Evolutionary conservation across 1,140 invertebrate species (phyloP), one percentile per base, ranked within the genome.

Genomic region (Cataglyphis hispanica): DNA sequence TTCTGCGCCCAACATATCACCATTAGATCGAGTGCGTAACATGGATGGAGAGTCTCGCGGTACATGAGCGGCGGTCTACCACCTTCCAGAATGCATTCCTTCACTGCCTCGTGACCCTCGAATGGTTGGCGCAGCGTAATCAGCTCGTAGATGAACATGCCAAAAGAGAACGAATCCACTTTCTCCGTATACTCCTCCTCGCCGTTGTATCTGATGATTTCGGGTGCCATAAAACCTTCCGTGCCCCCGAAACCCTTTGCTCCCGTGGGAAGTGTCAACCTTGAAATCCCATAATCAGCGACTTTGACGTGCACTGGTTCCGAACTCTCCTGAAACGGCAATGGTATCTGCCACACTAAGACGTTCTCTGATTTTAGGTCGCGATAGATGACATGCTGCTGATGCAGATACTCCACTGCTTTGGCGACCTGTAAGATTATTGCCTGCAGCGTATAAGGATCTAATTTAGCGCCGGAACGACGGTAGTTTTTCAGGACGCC

Each of bases 351-450:
- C 99, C 99, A 99, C 8, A 99, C 98, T 1, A 99, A 94, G 64
- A 99, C 98, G 95, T 99, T 99, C 93, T 99, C 99, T 0, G 98
- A 98, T 95, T 99, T 99, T 0, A 99, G 95, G 95, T 99, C 99
- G 25, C 98, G 95, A 93, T 99, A 99, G 78, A 99, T 99, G 5
- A 99, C 99, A 84, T 98, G 97, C 80, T 98, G 97, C 31, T 98
- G 97, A 95, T 99, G 99, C 4, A 99, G 95, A 95, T 99, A 99
- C 93, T 99, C 98, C 22, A 99, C 96, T 1, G 99, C 99, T 92
- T 98, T 97, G 0, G 98, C 98, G 10, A 99, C 97, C 95, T 99
- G 98, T 64, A 99, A 94, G 56, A 98, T 97, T 37, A 99, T 96
- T 27, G 98, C 97, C 89, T 99, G 98, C 1, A 99, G 96, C 0